Base-by-base conservation (phyloP, 2,888 invertebrate species). In the Xanthorhoe spadicearia region DNA sequence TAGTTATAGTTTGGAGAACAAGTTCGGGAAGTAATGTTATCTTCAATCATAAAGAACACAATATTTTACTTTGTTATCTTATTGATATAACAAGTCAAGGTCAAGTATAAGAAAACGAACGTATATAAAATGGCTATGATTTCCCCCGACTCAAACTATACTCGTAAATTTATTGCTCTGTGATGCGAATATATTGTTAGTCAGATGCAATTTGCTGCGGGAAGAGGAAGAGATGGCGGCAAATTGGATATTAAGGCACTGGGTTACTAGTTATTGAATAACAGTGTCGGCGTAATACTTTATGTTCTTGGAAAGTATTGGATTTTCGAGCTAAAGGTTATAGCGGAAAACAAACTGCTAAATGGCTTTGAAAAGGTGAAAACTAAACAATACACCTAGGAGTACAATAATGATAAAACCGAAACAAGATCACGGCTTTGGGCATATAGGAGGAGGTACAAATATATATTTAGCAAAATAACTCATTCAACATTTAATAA, bases 201-300 rank as follows among this genome's bases (percentile, higher is more conserved):
- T 32, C 32, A 15, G n/a, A 54, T 54, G 54, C 54, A 54, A 54
- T 54, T 43, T 54, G 19, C 54, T 54, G 53, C 1, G 18, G 19
- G 7, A 43, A 19, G 13, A 43, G 38, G 38, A 5, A 32, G 38
- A 43, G 38, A 43, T 19, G 17, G 38, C 54, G 54, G 18, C 18
- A 54, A 54, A 54, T 54, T 54, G 54, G 54, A 18, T 54, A n/a
- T 53, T 43, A 32, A 17, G 38, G 54, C 18, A 54, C 38, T 54
- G 35, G 38, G 38, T 17, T 53, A 32, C 35, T 53, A 53, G 15
- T 35, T 53, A 35, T 35, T 43, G 38, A 43, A 43, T 43, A 43
- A 43, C 13, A 43, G 13, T 13, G 38, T 43, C 38, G 13, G 2
- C 38, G 32, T 43, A 13, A 38, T 38, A 43, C 13, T 43, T 0